Percentiles rank a stretch among this genome's conserved stretches.
These are phyloP conservation scores for Drosophila watanabei DNA, from an alignment of 1,140 invertebrate species.

Conservation along the genomic window DNA sequence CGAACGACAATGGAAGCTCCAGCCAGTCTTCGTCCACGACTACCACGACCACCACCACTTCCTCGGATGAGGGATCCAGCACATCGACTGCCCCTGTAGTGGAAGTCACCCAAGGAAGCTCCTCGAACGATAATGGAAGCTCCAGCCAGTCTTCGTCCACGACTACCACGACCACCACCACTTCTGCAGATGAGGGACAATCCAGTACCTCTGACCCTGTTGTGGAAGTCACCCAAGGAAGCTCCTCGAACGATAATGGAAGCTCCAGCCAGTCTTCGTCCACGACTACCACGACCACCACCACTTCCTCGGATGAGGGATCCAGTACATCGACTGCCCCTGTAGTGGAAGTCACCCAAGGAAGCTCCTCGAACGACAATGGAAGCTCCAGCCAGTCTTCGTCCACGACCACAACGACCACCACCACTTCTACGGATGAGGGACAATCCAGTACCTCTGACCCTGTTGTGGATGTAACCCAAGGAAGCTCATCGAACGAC, in stretches of 20 bases:
- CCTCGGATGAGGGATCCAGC: neutral
- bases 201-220: neutral
- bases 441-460: neutral
- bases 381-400: neutral
- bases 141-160: slow-evolving; percentile 8
- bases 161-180: slow-evolving; percentile 10
- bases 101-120: neutral
- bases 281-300: slow-evolving; percentile 7
- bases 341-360: neutral
- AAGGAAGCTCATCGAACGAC: neutral
- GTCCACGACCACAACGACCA: neutral
- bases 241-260: neutral
- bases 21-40: slow-evolving; percentile 17
- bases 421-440: neutral
- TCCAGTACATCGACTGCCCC: neutral
- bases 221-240: neutral
- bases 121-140: neutral
- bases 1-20: neutral
- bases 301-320: slow-evolving; percentile 2
- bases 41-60: slow-evolving; percentile 4
- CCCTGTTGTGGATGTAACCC: neutral
- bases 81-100: too few species aligned
- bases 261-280: slow-evolving; percentile 12
- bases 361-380: neutral
- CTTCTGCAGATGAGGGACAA: neutral